phyloP scores from a whole-genome alignment of 2,797 vertebrate genomes.

The Ambastaia sidthimunki region DNA sequence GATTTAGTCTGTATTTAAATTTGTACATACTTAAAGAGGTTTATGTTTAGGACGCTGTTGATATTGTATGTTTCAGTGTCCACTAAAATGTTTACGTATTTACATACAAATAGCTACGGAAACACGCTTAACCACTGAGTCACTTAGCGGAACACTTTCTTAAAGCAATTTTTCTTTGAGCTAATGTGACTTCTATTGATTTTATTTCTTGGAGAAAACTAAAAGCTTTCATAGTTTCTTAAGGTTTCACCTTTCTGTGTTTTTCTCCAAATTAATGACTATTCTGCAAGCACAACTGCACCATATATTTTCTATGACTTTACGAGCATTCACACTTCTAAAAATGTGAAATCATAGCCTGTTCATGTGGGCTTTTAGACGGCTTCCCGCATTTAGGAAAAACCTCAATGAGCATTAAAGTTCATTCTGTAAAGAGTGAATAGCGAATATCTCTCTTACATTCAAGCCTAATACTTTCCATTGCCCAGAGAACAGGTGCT shows the following conservation, averaged over 20 bases:
- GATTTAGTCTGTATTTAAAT: too few species aligned
- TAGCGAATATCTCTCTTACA: conserved; percentile 10
- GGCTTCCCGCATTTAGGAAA: not conserved
- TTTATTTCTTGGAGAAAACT: conserved; percentile 37
- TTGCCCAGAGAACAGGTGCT: conserved; percentile 25
- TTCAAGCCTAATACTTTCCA: not conserved
- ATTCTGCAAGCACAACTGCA: conserved; percentile 6
- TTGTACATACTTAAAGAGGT: not conserved
- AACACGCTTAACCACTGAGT: not conserved
- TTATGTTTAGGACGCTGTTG: not conserved
- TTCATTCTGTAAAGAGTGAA: conserved; percentile 7
- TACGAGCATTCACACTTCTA: conserved; percentile 20
- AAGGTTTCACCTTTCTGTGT: conserved; percentile 18
- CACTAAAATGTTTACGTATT: not conserved
- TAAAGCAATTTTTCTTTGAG: conserved; percentile 20
- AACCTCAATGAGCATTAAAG: not conserved
- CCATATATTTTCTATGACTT: not conserved
- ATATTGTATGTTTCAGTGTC: not conserved
- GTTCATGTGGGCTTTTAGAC: not conserved
- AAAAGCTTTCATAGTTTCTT: conserved; percentile 28
- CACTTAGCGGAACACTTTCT: conserved; percentile 21
- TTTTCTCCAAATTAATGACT: conserved; percentile 4
- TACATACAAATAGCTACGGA: not conserved
- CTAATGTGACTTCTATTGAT: conserved; percentile 43
- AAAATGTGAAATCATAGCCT: conserved; percentile 9